Base-by-base conservation (phyloP, 2,113 vertebrate genomes). In the Typhlomys cinereus region DNA sequence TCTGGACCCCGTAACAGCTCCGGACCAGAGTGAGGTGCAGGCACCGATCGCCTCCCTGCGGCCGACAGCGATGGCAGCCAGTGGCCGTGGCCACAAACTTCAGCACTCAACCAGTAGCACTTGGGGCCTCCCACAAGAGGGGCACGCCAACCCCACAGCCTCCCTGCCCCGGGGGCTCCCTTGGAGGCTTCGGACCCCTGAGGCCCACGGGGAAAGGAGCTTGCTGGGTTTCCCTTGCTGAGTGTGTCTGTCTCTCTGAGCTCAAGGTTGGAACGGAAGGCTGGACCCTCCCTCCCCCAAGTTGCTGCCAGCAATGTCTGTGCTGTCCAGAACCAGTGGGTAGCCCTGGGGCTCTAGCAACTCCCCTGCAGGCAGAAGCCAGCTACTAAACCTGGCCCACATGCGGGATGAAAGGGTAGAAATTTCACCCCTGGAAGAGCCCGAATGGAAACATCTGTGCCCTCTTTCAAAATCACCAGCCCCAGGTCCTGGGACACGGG, bases 261-360 rank as follows among this genome's bases (percentile, higher is more conserved):
- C 48, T 34, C 4, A 25, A 10, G 15, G 4, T 75, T 21, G 25
- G 36, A 31, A 34, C 36, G 54, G 61, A 8, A 57, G 10, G 50
- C 13, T 29, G 15, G 23, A 27, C 39, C 25, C n/a, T 20, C 20
- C 15, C 7, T 39, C 11, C 4, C 20, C 8, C 1, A n/a, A 1
- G 67, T 61, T 25, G 46, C 57, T 46, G 20, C n/a, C 67, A 21
- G 46, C 0, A 4, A 50, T 0, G 25, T 44, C 21, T 39, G 18
- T 17, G 14, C 73, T 41, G 23, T 54, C 27, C 48, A 52, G 46
- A 39, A 25, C 1, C 13, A 6, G 18, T n/a, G 27, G 57, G 67
- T 0, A 2, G 39, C 36, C 10, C 57, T 29, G 29, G 29, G 29
- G 59, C 25, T 9, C n/a, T n/a, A 36, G 36, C 27, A 54, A 20